A percentile compares a stretch with the other conserved stretches of the same genome.
These are phyloP conservation scores for Erinaceus europaeus DNA, from an alignment of 2,113 vertebrate genomes.

Conservation along the genomic window DNA sequence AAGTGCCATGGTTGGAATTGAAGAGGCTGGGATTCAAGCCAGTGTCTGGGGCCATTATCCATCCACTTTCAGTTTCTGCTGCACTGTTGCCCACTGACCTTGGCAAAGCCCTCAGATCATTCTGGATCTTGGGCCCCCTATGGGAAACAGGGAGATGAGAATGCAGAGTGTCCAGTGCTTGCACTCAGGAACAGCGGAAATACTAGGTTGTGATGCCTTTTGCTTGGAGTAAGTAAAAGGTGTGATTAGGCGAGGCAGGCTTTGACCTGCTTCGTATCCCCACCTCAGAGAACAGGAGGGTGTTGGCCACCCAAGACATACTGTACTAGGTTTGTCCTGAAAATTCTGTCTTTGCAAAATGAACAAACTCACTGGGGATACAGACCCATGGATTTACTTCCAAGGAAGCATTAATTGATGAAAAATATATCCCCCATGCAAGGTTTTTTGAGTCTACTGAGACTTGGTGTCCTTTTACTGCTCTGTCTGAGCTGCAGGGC, in stretches of 20 bases:
- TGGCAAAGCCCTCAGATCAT: neutral
- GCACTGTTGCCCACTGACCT: neutral
- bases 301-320: neutral
- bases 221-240: neutral
- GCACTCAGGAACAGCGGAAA: neutral
- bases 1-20: neutral
- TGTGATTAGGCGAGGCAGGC: neutral
- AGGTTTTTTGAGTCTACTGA: constrained; percentile 1
- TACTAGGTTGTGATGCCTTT: neutral
- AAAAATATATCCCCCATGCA: constrained; percentile 27
- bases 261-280: neutral
- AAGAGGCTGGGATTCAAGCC: neutral
- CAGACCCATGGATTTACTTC: constrained; percentile 13
- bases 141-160: neutral
- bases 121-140: neutral
- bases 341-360: constrained; percentile 33
- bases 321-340: neutral
- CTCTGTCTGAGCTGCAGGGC: neutral
- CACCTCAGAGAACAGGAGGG: neutral
- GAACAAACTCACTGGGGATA: neutral
- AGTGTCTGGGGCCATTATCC: neutral
- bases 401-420: constrained; percentile 42
- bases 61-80: neutral
- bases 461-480: neutral
- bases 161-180: neutral